A percentile compares a stretch with the other conserved stretches of the same genome.
Conservation (phyloP, 2,113 vertebrate species). For the Centrocercus urophasianus region DNA sequence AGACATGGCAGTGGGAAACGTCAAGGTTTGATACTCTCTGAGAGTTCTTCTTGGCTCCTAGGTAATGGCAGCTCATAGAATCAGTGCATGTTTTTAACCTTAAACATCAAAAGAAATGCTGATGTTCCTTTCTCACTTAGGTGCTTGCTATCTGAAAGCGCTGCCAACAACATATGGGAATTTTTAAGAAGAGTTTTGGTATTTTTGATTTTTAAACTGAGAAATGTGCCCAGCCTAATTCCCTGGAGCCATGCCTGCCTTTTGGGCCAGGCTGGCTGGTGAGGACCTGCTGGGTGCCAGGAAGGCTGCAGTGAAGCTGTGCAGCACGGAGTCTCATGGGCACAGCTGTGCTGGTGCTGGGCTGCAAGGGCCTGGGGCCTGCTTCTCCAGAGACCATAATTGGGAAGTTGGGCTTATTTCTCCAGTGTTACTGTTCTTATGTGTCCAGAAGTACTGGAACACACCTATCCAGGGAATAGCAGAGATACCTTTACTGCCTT, state of each 20-base stretch:
- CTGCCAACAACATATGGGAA: background rate
- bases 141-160: background rate
- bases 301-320: background rate
- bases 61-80: background rate
- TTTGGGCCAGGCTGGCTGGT: background rate
- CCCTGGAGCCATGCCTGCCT: background rate
- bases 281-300: background rate
- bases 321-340: background rate
- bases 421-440: background rate
- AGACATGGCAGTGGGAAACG: no score
- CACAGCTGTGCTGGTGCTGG: background rate
- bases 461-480: rapidly evolving
- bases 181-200: background rate
- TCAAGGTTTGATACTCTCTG: background rate
- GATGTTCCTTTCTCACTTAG: background rate
- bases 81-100: background rate
- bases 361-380: background rate
- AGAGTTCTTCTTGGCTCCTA: background rate
- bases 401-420: background rate
- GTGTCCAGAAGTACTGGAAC: background rate
- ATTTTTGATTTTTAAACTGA: background rate
- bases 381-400: background rate
- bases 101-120: background rate
- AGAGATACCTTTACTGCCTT: background rate
- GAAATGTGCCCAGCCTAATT: background rate